Conservation (phyloP, 1,140 invertebrate genomes). For the Tetramorium parvispinum region DNA sequence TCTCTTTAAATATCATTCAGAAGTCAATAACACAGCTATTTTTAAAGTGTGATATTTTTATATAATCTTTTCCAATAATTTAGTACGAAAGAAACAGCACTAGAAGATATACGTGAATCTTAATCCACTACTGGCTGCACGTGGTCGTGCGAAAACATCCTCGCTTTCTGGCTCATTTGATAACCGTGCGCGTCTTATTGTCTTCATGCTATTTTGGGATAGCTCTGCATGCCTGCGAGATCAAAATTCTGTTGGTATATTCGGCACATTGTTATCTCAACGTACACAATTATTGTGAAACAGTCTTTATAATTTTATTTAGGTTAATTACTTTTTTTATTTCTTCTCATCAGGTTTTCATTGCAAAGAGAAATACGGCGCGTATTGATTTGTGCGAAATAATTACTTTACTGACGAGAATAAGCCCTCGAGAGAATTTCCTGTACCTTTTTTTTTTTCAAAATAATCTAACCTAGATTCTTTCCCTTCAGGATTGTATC, state of each 20-base stretch:
- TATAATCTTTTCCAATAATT: not conserved
- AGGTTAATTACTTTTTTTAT: not conserved
- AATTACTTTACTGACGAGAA: conserved; percentile 32
- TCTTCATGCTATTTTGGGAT: conserved; percentile 49
- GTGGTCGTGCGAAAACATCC: conserved; percentile 21
- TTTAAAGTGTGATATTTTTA: conserved; percentile 13
- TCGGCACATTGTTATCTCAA: not conserved
- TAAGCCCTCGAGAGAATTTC: conserved; percentile 10
- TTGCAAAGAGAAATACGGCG: not conserved
- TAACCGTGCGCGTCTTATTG: conserved; percentile 38
- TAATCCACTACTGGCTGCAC: conserved; percentile 47
- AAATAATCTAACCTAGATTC: conserved; percentile 35
- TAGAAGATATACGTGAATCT: conserved; percentile 22
- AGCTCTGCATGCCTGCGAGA: conserved; percentile 8
- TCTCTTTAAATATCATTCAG: not conserved
- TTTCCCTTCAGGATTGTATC: not conserved
- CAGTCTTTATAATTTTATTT: not conserved
- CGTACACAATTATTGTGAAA: not conserved
- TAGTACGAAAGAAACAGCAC: not conserved
- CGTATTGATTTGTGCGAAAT: conserved; percentile 25
- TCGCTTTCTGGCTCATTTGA: not conserved
- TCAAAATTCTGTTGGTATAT: conserved; percentile 11
- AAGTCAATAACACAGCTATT: not conserved
- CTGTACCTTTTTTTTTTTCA: not conserved
- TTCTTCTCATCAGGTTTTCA: not conserved